Evolutionary conservation across 2,797 vertebrate genomes (phyloP).

Genomic region (Oryzias dopingdopingensis): DNA sequence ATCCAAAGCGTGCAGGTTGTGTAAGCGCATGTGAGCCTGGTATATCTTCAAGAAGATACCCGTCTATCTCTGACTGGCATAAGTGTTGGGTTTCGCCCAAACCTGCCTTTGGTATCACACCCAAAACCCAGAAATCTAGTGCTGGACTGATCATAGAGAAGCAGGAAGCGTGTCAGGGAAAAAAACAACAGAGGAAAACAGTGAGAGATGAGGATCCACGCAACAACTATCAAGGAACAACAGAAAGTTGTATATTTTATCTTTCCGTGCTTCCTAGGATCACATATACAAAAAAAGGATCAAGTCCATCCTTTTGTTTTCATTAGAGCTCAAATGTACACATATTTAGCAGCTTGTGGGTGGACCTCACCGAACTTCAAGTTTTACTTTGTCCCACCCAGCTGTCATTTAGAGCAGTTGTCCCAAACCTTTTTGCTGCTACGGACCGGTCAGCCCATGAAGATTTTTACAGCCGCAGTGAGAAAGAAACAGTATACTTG

Average conservation of each 20-base stretch:
- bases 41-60: constrained; percentile 55
- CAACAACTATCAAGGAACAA: constrained; percentile 24
- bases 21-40: constrained; percentile 51
- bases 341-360: too few relatives aligned
- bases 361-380: too few relatives aligned
- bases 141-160: constrained; percentile 12
- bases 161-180: constrained; percentile 58
- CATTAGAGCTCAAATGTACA: too few relatives aligned
- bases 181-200: constrained; percentile 33
- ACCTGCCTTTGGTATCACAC: constrained; percentile 56
- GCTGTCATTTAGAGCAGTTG: too few relatives aligned
- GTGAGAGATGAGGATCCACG: constrained; percentile 42
- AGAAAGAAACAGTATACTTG: too few relatives aligned
- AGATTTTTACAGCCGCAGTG: too few relatives aligned
- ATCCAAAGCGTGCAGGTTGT: constrained; percentile 47
- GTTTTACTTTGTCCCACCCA: too few relatives aligned
- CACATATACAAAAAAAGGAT: constrained; percentile 1
- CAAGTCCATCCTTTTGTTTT: too few relatives aligned
- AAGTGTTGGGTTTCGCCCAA: constrained; percentile 53
- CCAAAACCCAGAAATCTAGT: constrained; percentile 43
- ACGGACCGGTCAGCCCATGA: too few relatives aligned
- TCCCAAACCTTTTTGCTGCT: too few relatives aligned
- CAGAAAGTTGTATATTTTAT: constrained; percentile 39
- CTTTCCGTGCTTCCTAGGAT: constrained; percentile 20
- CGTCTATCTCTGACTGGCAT: constrained; percentile 68